Evolutionary conservation across 2,797 vertebrate genomes (phyloP).

Genomic region (Lacerta bilineata): DNA sequence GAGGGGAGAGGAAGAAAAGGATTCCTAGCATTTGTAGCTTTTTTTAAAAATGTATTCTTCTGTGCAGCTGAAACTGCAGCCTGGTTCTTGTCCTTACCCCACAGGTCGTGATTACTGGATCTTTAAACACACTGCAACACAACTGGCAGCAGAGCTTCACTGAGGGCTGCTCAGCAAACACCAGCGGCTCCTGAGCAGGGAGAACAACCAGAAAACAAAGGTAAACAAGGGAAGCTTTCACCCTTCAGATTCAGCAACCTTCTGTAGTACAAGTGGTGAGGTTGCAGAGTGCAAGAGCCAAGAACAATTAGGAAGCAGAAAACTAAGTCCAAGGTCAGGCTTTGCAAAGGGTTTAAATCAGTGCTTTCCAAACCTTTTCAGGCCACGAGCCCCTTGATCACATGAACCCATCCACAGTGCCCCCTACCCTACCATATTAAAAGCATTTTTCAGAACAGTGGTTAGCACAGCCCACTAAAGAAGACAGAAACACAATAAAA

Average conservation of each 20-base stretch:
- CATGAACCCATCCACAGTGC: too few relatives aligned
- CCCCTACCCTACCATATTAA: too few relatives aligned
- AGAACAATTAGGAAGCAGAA: not conserved
- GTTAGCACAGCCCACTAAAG: too few relatives aligned
- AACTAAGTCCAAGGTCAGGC: not conserved
- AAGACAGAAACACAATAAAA: too few relatives aligned
- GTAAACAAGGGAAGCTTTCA: not conserved
- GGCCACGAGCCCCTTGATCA: too few relatives aligned
- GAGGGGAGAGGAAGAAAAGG: too few relatives aligned
- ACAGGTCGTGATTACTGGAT: constrained; percentile 98
- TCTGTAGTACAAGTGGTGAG: too few relatives aligned
- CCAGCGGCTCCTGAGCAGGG: constrained; percentile 89
- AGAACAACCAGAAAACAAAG: constrained; percentile 16
- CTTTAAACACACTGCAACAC: constrained; percentile 97
- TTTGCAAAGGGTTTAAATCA: not conserved
- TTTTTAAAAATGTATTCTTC: not conserved
- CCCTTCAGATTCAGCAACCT: not conserved
- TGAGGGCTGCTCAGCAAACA: constrained; percentile 97
- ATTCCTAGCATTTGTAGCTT: not conserved
- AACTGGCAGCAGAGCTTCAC: constrained; percentile 98
- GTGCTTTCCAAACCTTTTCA: too few relatives aligned
- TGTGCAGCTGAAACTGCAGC: not conserved
- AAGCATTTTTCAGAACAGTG: too few relatives aligned
- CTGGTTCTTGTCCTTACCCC: constrained; percentile 85
- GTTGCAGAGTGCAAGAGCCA: not conserved